Evolutionary conservation across 2,797 vertebrate genomes (phyloP).

Genomic region (Glyptemys insculpta): DNA sequence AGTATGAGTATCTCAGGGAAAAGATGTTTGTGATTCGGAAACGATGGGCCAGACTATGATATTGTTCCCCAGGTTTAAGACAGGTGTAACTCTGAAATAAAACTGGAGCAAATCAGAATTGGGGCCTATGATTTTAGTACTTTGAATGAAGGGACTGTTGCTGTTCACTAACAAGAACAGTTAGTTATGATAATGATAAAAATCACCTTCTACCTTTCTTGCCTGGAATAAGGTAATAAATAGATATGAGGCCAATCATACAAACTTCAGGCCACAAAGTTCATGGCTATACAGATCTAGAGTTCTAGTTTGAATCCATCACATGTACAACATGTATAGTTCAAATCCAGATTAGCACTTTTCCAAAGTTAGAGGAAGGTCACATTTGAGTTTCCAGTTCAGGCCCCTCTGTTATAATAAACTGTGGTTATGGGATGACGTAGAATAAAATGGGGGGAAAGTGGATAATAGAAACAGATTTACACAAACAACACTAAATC

Average conservation of each 20-base stretch:
- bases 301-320: not conserved
- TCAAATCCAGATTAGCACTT: not conserved
- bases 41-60: not conserved
- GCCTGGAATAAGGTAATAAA: not conserved
- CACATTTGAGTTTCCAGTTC: not conserved
- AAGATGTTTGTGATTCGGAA: not conserved
- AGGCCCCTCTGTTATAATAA: not conserved
- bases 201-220: not conserved
- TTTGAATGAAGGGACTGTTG: not conserved
- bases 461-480: too few relatives aligned
- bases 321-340: not conserved
- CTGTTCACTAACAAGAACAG: not conserved
- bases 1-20: not conserved
- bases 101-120: not conserved
- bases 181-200: accelerated
- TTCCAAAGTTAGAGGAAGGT: not conserved
- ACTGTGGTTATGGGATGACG: not conserved
- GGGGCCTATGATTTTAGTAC: not conserved
- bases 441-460: not conserved
- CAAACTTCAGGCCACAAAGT: not conserved
- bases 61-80: not conserved
- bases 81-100: not conserved
- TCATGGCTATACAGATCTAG: not conserved
- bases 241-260: not conserved
- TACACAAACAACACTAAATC: not conserved